Base-by-base conservation (phyloP, 1,140 invertebrate species). In the Tetramorium parvispinum region DNA sequence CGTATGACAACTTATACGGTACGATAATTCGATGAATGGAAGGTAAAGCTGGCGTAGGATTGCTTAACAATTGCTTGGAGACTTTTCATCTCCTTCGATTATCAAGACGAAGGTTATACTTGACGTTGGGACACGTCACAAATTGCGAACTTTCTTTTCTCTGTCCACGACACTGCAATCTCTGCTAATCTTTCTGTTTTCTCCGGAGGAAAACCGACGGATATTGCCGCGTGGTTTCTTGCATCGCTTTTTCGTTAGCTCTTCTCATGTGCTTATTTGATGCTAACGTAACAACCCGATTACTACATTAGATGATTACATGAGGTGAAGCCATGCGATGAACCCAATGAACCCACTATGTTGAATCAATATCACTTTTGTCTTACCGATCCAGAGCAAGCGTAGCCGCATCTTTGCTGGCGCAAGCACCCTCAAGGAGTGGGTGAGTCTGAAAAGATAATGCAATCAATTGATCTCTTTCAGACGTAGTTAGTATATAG, bases 301-400 rank as follows among this genome's bases (percentile, higher is more conserved):
- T 57, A 81, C 51, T n/a, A n/a, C 40, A 81, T 37, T 43, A 46
- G 46, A 27, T 43, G 51, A 85, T 81, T 79, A 66, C 13, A 40
- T 7, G 40, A 32, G 32, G 49, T 71, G 13, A 68, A 57, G 18
- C 11, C 21, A 27, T n/a, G 65, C 40, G 51, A 63, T 43, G 68
- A 70, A 49, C 16, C 18, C 27, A 21, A 77, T 43, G 68, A 70
- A 49, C 16, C 18, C 27, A 21, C 68, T 77, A 85, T 61, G 18
- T 77, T 55, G 63, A 66, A 83, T 53, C 40, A 59, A 83, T 57
- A 59, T 59, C 70, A 85, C 16, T 70, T 75, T 49, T 21, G 3
- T 91, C 93, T 93, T 90, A 94, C 94, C 93, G 91, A 94, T 94
- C 91, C 92, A 93, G 89, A 94, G 92, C 90, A 94, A 93, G 92